Evolutionary conservation across 2,113 vertebrate species (phyloP).

Genomic region (Pavo muticus): DNA sequence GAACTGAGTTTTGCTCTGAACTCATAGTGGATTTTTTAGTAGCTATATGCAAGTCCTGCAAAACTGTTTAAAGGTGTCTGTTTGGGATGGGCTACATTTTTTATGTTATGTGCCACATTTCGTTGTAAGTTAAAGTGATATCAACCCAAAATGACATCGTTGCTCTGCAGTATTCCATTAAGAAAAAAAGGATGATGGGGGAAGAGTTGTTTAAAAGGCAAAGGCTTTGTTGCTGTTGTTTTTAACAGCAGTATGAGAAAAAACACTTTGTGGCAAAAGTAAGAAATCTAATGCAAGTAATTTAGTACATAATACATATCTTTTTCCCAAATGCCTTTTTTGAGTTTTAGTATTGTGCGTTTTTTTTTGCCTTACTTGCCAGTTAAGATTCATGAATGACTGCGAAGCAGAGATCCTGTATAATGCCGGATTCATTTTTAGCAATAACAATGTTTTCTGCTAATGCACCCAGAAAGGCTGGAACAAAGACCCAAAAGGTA

Average conservation of each 20-base stretch:
- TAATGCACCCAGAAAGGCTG: neutral
- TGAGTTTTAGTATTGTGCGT: neutral
- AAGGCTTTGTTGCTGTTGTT: neutral
- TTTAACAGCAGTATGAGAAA: neutral
- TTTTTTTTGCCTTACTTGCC: neutral
- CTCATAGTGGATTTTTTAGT: neutral
- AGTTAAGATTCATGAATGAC: neutral
- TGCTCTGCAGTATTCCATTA: neutral
- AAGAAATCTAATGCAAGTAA: neutral
- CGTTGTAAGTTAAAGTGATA: neutral
- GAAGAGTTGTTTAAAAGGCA: neutral
- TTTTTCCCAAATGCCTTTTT: neutral
- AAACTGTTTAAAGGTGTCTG: neutral
- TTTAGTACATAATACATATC: neutral
- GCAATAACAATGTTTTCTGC: neutral
- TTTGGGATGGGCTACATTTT: neutral
- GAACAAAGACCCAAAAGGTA: neutral
- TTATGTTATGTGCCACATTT: neutral
- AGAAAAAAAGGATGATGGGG: neutral
- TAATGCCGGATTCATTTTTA: neutral
- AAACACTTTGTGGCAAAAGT: neutral
- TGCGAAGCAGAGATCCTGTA: neutral
- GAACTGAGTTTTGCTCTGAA: neutral
- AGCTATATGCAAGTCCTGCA: neutral
- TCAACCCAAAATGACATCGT: neutral